Evolutionary conservation across 2,888 invertebrate species (phyloP), one percentile per base, ranked within the genome.

Genomic region (Artemia sp.): DNA sequence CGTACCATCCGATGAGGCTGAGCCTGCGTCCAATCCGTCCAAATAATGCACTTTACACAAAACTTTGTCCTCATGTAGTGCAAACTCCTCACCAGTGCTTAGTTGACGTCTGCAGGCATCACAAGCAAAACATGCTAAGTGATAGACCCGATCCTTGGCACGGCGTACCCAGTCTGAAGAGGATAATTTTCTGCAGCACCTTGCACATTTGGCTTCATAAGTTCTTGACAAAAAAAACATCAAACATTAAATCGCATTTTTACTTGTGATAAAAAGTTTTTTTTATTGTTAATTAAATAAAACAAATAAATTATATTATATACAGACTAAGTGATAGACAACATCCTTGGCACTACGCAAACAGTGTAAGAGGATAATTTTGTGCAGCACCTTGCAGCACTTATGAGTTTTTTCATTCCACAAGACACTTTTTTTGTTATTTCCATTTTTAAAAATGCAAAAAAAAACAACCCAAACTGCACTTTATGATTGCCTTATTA

Each of bases 51-150:
- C 90, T 81, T 96, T 97, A 83, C 97, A 98, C 73, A 98, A 85
- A 71, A 98, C 89, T 73, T 92, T 82, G 78, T 91, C 90, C 75
- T 96, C 94, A 78, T 94, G 89, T 72, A 97, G 84, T 12, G 96
- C 95, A 80, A 97, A 98, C 82, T 97, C 95, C 79, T 96, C 95
- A 8, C 95, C 95, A 1, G 92, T 93, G 74, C 90, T 90, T 72
- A 93, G 83, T 80, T 93, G 93, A 52, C 92, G 84, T 75, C 92
- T 91, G 79, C 93, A 93, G 72, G 92, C 90, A 79, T 96, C 94
- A 80, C 97, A 97, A 24, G 96, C 94, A 81, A 98, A 98, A 81
- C 98, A 98, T 68, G 97, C 97, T 78, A 98, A 83, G 81, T 98
- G 97, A 82, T 95, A 98, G 52, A 97, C 92, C 79, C 90, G 87